Conservation (phyloP, 2,113 vertebrate species). For the Chelonoidis abingdonii region DNA sequence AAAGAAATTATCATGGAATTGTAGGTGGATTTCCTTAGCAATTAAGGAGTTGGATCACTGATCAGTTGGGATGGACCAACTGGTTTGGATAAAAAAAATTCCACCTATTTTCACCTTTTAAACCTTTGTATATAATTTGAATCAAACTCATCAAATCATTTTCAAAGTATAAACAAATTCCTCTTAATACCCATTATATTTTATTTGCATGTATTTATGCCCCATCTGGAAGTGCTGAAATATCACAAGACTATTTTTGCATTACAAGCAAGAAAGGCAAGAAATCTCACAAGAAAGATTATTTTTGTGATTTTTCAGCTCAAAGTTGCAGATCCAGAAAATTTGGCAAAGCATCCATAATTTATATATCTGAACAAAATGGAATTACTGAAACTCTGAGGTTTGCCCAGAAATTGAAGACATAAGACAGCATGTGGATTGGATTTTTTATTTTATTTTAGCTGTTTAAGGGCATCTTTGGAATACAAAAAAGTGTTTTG, state of each 20-base stretch:
- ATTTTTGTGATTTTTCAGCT: not conserved
- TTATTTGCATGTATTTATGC: constrained; percentile 34
- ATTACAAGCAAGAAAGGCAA: not conserved
- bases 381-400: not conserved
- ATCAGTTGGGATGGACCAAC: not conserved
- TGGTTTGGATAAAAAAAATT: not conserved
- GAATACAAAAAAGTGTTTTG: not conserved
- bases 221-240: constrained; percentile 9
- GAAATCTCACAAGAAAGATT: not conserved
- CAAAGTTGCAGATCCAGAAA: not conserved
- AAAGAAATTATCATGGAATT: constrained; percentile 14
- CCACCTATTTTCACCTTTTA: not conserved
- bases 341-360: not conserved
- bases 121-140: not conserved
- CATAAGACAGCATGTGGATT: not conserved
- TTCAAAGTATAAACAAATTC: constrained; percentile 35
- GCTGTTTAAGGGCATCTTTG: not conserved
- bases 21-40: not conserved
- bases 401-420: not conserved
- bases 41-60: not conserved
- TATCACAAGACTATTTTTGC: not conserved
- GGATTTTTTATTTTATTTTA: not conserved
- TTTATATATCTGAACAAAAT: not conserved
- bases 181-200: not conserved
- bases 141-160: not conserved